Conservation (phyloP, 2,888 invertebrate species). For the Piscicola geometra region DNA sequence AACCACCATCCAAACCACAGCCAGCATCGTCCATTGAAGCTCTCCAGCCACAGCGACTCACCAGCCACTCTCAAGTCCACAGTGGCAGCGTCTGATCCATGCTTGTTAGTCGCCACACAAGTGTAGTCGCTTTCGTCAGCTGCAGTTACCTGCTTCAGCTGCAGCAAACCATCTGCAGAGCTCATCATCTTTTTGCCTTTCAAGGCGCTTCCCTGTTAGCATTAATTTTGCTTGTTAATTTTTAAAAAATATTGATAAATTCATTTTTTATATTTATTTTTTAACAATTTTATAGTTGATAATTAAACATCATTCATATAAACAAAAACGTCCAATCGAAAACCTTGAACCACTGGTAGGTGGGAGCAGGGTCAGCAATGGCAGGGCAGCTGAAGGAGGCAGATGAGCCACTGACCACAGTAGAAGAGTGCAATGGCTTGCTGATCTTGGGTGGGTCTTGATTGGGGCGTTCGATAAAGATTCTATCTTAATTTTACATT, state of each 20-base stretch:
- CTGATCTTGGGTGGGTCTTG: conserved; percentile 34
- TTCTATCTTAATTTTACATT: too few species aligned
- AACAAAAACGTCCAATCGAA: neutral
- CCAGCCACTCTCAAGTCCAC: conserved; percentile 15
- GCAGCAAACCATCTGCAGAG: neutral
- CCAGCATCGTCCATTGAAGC: too few species aligned
- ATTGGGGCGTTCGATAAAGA: too few species aligned
- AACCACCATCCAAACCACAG: too few species aligned
- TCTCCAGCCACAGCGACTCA: conserved; percentile 8
- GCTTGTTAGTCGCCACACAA: conserved; percentile 29
- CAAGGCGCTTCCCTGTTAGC: neutral
- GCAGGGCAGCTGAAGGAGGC: conserved; percentile 32
- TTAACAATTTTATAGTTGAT: too few species aligned
- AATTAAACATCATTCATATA: too few species aligned
- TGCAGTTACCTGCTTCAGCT: conserved; percentile 7
- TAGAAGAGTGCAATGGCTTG: neutral
- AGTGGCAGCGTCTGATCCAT: conserved; percentile 11
- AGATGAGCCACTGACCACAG: conserved; percentile 18
- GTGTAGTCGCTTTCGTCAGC: conserved; percentile 27
- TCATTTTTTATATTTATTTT: too few species aligned
- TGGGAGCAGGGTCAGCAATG: conserved; percentile 17
- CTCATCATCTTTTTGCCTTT: conserved; percentile 1
- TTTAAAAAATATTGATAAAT: too few species aligned
- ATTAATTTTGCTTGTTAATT: neutral
- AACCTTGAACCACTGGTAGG: conserved; percentile 35